phyloP scores from a whole-genome alignment of 2,113 vertebrate species.

The Anser cygnoides region DNA sequence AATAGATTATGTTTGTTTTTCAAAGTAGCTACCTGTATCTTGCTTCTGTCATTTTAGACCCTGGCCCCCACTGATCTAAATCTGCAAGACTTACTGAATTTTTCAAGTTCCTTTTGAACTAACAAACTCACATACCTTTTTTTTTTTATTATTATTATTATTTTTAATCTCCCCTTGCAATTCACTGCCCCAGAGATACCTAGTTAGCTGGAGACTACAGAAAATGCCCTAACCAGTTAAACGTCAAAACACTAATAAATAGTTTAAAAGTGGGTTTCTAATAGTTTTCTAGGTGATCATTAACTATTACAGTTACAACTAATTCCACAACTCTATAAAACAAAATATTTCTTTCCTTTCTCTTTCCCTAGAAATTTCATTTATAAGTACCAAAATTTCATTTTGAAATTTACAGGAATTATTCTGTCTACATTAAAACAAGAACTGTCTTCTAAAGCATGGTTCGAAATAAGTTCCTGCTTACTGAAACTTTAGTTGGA shows the following conservation, averaged over 20 bases:
- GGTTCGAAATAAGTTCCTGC: background rate
- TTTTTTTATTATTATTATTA: too few species aligned
- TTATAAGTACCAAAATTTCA: background rate
- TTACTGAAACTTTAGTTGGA: background rate
- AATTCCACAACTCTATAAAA: background rate
- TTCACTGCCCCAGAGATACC: background rate
- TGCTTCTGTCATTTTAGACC: background rate
- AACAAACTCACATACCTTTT: background rate
- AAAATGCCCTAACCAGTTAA: background rate
- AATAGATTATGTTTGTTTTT: background rate
- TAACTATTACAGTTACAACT: background rate
- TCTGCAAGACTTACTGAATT: background rate
- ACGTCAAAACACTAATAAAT: background rate
- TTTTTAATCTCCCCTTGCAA: background rate
- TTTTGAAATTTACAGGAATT: background rate
- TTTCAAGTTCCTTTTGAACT: background rate
- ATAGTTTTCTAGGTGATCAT: background rate
- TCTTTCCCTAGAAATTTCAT: background rate
- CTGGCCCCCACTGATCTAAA: background rate
- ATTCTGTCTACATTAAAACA: background rate
- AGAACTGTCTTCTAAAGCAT: background rate
- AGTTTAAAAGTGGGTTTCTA: background rate
- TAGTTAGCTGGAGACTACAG: background rate
- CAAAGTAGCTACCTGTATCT: background rate
- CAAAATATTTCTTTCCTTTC: background rate